Evolutionary conservation across 2,797 vertebrate genomes (phyloP).

Genomic region (Hypotaenidia okinawae): DNA sequence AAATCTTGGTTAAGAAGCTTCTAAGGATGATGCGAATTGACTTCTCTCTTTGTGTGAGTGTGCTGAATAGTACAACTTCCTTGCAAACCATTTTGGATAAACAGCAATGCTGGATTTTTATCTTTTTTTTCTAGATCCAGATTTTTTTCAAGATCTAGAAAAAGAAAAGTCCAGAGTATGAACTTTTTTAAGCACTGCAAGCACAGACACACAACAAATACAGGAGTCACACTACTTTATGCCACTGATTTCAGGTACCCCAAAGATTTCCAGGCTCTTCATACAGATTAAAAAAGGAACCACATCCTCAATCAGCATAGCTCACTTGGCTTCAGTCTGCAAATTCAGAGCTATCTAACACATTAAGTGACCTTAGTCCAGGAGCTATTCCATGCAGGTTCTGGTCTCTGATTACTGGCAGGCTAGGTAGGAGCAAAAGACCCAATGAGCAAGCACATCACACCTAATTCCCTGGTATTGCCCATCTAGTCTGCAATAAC

Average conservation of each 20-base stretch:
- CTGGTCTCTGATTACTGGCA: background rate
- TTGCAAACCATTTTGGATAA: background rate
- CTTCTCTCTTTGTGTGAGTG: background rate
- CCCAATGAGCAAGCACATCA: accelerated
- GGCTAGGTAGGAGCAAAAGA: background rate
- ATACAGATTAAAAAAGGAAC: background rate
- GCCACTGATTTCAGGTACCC: background rate
- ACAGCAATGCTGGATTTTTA: background rate
- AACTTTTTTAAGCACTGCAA: background rate
- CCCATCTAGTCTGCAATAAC: background rate
- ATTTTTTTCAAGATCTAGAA: background rate
- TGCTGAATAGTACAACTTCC: background rate
- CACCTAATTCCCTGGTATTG: background rate
- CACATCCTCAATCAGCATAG: background rate
- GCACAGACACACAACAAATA: background rate
- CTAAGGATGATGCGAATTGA: background rate
- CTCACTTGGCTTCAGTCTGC: background rate
- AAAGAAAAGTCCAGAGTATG: background rate
- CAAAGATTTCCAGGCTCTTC: background rate
- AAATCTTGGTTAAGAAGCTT: background rate
- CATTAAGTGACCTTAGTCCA: background rate
- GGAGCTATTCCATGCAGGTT: background rate
- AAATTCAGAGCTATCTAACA: background rate
- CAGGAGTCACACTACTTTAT: background rate
- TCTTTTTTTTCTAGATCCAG: too few relatives aligned